These are phyloP conservation scores for Meta bourneti DNA, from an alignment of 2,888 invertebrate species.

Conservation along the genomic window DNA sequence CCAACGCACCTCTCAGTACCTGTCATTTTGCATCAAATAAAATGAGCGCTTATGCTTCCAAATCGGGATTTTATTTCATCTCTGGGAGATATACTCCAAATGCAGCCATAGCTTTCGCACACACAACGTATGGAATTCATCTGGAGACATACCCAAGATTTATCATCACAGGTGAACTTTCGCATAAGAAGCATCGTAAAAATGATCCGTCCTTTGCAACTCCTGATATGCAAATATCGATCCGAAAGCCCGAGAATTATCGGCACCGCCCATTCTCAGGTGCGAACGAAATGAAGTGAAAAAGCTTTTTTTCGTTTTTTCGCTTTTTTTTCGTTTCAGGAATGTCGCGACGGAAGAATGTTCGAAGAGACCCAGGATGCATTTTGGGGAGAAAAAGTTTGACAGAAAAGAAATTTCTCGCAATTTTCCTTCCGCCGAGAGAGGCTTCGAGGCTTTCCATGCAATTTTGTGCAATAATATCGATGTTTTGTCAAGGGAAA, in stretches of 20 bases:
- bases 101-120: constrained; percentile 1
- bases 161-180: constrained; percentile 62
- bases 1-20: too few species aligned
- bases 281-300: constrained; percentile 69
- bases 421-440: constrained; percentile 43
- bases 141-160: constrained; percentile 57
- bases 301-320: constrained; percentile 50
- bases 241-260: constrained; percentile 64
- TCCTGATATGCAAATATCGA: constrained; percentile 73
- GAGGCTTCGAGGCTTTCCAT: constrained; percentile 36
- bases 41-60: background rate
- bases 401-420: constrained; percentile 50
- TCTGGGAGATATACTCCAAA: constrained; percentile 28
- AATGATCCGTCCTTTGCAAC: constrained; percentile 60
- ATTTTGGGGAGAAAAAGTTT: constrained; percentile 47
- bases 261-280: constrained; percentile 72
- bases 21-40: too few species aligned
- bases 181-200: constrained; percentile 69
- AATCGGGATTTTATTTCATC: constrained; percentile 47
- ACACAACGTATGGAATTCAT: background rate
- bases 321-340: constrained; percentile 12
- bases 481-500: constrained; percentile 38
- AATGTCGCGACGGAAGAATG: constrained; percentile 52
- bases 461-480: constrained; percentile 67
- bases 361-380: constrained; percentile 37